These are phyloP conservation scores for Drosophila simulans DNA, from an alignment of 1,140 invertebrate genomes.

Conservation along the genomic window DNA sequence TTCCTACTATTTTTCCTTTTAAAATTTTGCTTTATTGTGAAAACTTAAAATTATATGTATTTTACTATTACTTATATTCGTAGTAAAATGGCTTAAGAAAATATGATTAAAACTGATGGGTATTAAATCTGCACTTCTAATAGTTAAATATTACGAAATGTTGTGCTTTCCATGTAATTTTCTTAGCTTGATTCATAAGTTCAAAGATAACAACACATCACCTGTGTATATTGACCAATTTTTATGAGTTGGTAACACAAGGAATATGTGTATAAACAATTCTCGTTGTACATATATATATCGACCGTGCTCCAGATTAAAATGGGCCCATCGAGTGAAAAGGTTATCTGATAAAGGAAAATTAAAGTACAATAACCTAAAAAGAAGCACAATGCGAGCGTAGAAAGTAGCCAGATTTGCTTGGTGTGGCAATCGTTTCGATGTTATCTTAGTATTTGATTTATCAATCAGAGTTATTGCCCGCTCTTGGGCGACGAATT, in stretches of 20 bases:
- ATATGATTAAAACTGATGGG: no score
- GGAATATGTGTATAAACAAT: no score
- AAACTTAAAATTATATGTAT: no score
- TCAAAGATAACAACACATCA: neutral
- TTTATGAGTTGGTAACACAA: no score
- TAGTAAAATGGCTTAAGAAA: no score
- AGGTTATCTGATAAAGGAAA: slow-evolving; percentile 16
- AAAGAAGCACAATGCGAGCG: slow-evolving; percentile 7
- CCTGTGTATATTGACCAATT: no score
- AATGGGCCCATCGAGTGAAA: slow-evolving; percentile 3
- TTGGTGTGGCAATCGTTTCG: slow-evolving; percentile 16
- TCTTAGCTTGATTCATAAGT: neutral
- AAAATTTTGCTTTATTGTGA: no score
- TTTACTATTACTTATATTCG: no score
- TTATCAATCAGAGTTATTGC: slow-evolving; percentile 56
- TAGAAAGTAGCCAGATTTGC: slow-evolving; percentile 22
- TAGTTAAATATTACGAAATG: neutral
- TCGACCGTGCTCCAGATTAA: neutral
- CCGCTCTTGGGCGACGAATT: slow-evolving; percentile 28
- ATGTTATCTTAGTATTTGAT: slow-evolving; percentile 50
- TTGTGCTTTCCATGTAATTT: neutral
- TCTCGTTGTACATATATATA: no score
- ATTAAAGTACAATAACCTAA: slow-evolving; percentile 28
- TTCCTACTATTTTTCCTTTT: no score
- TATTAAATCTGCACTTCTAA: no score